Conservation (phyloP, 2,888 invertebrate genomes). For the Abscondita cerata region DNA sequence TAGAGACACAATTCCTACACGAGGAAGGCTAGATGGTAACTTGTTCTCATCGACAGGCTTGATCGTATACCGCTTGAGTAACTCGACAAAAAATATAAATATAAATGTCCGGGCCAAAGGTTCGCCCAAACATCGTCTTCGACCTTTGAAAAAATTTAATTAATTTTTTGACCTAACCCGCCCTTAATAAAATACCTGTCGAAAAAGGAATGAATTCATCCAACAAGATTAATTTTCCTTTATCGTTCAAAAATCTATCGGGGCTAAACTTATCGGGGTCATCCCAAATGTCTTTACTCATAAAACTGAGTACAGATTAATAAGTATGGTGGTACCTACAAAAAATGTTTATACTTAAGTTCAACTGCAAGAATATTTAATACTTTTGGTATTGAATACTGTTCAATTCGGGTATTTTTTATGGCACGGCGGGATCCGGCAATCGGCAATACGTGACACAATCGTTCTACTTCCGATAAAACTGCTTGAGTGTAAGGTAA, state of each 20-base stretch:
- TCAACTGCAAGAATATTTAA: conserved; percentile 6
- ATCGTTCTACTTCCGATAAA: conserved; percentile 61
- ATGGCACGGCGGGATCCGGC: conserved; percentile 62
- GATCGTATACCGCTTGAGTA: conserved; percentile 67
- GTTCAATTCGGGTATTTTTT: conserved; percentile 61
- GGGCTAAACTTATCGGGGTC: conserved; percentile 70
- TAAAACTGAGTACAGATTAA: conserved; percentile 61
- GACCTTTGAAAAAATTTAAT: conserved; percentile 64
- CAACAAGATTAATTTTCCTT: conserved; percentile 44
- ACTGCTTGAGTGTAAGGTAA: conserved; percentile 64
- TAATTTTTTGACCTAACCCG: too few species aligned
- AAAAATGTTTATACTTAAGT: not conserved
- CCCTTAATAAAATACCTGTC: not conserved
- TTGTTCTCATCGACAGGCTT: conserved; percentile 53
- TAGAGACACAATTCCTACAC: not conserved
- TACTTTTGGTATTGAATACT: conserved; percentile 60
- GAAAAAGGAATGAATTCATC: conserved; percentile 52
- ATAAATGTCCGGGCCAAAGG: conserved; percentile 66
- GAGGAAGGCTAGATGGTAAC: not conserved
- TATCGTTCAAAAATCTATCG: conserved; percentile 65
- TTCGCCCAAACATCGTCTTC: conserved; percentile 71
- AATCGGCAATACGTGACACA: conserved; percentile 59
- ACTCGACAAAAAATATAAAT: conserved; percentile 67
- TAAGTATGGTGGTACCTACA: conserved; percentile 52
- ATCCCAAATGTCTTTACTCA: conserved; percentile 64